These are phyloP conservation scores for Sebastes minor DNA, from an alignment of 2,797 vertebrate species.

Conservation along the genomic window DNA sequence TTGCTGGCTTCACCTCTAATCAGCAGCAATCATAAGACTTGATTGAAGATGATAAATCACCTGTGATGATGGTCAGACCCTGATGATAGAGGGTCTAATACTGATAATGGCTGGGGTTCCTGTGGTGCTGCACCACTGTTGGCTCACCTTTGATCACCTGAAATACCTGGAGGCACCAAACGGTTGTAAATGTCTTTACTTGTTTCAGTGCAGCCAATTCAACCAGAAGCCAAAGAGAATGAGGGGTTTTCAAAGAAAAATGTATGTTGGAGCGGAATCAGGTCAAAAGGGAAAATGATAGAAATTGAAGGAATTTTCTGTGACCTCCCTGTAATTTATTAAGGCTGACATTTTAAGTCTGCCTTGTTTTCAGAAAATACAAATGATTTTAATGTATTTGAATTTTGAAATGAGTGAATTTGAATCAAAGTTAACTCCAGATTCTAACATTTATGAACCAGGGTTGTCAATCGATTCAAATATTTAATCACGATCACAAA, in stretches of 20 bases:
- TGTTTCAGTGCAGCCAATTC: not conserved
- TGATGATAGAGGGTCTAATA: constrained; percentile 47
- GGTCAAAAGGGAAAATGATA: constrained; percentile 3
- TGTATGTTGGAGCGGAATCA: not conserved
- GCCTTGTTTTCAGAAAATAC: not conserved
- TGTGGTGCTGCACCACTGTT: constrained; percentile 13
- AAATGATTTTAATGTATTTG: not conserved
- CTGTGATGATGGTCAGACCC: constrained; percentile 49
- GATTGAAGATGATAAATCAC: constrained; percentile 66
- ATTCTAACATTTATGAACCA: not conserved
- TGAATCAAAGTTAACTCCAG: not conserved
- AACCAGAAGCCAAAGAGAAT: constrained; percentile 8
- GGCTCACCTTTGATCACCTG: constrained; percentile 47
- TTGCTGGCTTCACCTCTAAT: constrained; percentile 53
- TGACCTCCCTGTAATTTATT: constrained; percentile 4
- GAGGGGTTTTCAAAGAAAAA: not conserved
- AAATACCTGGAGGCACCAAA: constrained; percentile 11
- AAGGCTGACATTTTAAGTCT: not conserved
- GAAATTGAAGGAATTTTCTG: not conserved
- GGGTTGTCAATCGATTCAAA: no score
- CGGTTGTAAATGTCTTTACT: constrained; percentile 14
- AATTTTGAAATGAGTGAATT: not conserved
- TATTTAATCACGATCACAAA: no score
- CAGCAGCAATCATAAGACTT: constrained; percentile 63
- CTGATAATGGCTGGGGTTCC: constrained; percentile 40